phyloP scores from a whole-genome alignment of 2,888 invertebrate species.

The Amiota minor region DNA sequence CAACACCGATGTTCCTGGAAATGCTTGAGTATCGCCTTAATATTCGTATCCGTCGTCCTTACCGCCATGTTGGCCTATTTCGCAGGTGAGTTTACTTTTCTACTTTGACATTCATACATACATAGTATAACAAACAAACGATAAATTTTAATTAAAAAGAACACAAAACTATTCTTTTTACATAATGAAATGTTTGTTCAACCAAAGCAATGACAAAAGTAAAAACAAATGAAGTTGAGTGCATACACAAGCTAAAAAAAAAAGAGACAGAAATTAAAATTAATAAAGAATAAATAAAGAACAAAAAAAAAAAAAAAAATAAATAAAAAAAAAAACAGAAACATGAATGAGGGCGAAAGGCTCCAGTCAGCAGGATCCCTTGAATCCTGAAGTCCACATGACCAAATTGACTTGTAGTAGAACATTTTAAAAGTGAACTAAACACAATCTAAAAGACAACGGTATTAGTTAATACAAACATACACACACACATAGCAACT shows the following conservation, averaged over 20 bases:
- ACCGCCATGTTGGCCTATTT: conserved; percentile 96
- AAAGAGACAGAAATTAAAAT: too few species aligned
- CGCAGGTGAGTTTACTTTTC: conserved; percentile 82
- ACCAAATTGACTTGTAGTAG: too few species aligned
- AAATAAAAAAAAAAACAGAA: background rate
- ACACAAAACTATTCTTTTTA: too few species aligned
- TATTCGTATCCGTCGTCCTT: conserved; percentile 90
- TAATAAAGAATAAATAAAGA: conserved; percentile 9
- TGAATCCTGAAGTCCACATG: too few species aligned
- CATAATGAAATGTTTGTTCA: too few species aligned
- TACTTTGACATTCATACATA: background rate
- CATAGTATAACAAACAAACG: too few species aligned
- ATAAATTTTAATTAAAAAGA: too few species aligned
- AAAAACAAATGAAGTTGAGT: too few species aligned
- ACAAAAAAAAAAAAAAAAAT: background rate
- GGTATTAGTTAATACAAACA: conserved; percentile 22
- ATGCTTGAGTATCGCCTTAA: conserved; percentile 94
- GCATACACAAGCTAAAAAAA: too few species aligned
- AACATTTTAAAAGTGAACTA: background rate
- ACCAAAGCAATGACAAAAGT: too few species aligned
- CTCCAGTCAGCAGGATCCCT: background rate
- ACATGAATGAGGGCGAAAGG: background rate
- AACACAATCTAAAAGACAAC: background rate
- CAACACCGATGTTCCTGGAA: conserved; percentile 97
- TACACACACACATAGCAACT: conserved; percentile 16